These are phyloP conservation scores for Pimephales promelas DNA, from an alignment of 2,113 vertebrate species.

Conservation along the genomic window DNA sequence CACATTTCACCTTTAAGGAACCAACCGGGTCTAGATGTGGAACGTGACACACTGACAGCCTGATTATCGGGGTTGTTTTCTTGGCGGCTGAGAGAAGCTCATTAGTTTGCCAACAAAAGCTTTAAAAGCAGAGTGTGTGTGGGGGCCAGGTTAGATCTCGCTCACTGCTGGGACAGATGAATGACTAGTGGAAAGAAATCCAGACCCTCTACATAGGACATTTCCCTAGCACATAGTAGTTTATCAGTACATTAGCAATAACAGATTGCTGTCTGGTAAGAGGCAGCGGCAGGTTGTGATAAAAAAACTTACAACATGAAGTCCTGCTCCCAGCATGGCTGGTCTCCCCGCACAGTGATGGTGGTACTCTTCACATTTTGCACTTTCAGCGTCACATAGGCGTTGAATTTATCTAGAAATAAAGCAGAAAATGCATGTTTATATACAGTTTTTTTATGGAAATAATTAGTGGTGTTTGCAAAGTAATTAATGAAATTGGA, in stretches of 20 bases:
- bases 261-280: neutral
- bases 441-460: neutral
- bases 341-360: conserved; percentile 77
- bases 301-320: conserved; percentile 80
- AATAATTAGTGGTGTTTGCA: neutral
- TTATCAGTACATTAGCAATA: neutral
- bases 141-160: neutral
- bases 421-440: conserved; percentile 47
- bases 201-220: neutral
- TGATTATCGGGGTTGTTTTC: neutral
- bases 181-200: neutral
- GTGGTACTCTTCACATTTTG: conserved; percentile 83
- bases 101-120: conserved; percentile 23
- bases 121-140: conserved; percentile 14
- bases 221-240: neutral
- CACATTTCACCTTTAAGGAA: conserved; percentile 6
- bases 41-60: neutral
- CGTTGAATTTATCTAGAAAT: conserved; percentile 76
- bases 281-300: neutral
- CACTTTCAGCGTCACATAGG: conserved; percentile 80
- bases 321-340: conserved; percentile 81
- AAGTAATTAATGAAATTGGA: neutral
- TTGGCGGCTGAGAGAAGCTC: neutral
- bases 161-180: neutral
- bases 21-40: neutral